Evolutionary conservation across 2,113 vertebrate genomes (phyloP).

Genomic region (Ctenomys sociabilis): DNA sequence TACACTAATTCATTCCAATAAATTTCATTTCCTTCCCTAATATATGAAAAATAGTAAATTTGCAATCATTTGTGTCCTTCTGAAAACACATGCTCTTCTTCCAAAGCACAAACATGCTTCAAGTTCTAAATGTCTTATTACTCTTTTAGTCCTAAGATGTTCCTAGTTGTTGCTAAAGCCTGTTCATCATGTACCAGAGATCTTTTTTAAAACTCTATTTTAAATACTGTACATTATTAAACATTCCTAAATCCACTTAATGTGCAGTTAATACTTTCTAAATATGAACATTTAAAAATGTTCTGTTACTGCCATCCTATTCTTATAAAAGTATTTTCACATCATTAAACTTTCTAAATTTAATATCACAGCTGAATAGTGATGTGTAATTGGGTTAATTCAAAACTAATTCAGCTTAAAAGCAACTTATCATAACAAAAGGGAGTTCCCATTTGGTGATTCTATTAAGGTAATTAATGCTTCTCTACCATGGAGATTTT

Average conservation of each 20-base stretch:
- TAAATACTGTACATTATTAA: not conserved
- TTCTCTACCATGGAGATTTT: conserved; percentile 32
- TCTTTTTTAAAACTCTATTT: not conserved
- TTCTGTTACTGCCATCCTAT: conserved; percentile 42
- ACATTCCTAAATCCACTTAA: not conserved
- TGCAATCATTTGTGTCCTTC: not conserved
- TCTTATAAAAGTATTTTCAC: conserved; percentile 61
- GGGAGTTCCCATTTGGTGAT: conserved; percentile 56
- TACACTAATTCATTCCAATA: not conserved
- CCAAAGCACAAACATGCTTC: not conserved
- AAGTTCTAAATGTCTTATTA: not conserved
- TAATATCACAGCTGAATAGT: conserved; percentile 77
- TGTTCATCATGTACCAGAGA: not conserved
- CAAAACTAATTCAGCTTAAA: conserved; percentile 73
- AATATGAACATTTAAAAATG: conserved; percentile 54
- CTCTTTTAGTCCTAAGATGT: not conserved
- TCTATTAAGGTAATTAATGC: conserved; percentile 68
- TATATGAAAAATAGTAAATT: conserved; percentile 6
- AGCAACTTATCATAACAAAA: conserved; percentile 69
- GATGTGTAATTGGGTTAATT: conserved; percentile 74
- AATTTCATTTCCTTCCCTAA: not conserved
- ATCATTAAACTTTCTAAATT: conserved; percentile 71
- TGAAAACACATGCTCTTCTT: not conserved
- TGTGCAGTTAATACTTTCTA: conserved; percentile 47
- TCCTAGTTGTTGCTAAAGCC: not conserved